These are phyloP conservation scores for Scophthalmus maximus DNA, from an alignment of 2,113 vertebrate genomes.

Conservation along the genomic window DNA sequence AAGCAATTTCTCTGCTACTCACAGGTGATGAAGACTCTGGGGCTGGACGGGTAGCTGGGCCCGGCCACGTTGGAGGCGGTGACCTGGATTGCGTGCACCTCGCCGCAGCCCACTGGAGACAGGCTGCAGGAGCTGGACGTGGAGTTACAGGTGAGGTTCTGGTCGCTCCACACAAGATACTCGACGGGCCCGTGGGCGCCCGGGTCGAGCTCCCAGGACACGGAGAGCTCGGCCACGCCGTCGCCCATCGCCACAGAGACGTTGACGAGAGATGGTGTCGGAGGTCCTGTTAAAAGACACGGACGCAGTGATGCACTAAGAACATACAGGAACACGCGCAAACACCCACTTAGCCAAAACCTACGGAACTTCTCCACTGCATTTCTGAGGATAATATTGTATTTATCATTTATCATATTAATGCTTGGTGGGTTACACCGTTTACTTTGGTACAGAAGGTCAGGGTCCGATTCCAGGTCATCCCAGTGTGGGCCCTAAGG, in stretches of 20 bases:
- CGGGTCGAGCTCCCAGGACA: constrained; percentile 79
- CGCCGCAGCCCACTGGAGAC: constrained; percentile 82
- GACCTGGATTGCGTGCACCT: constrained; percentile 83
- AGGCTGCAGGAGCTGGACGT: constrained; percentile 80
- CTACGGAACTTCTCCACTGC: too few relatives aligned
- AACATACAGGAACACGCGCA: not conserved
- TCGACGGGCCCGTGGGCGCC: constrained; percentile 72
- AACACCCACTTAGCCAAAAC: too few relatives aligned
- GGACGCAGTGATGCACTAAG: not conserved
- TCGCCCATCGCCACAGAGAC: constrained; percentile 44
- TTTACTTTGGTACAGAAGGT: too few relatives aligned
- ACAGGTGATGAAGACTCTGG: constrained; percentile 84
- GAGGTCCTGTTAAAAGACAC: constrained; percentile 68
- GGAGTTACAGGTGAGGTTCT: constrained; percentile 80
- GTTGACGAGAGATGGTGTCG: constrained; percentile 52
- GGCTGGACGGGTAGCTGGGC: constrained; percentile 78
- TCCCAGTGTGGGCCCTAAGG: too few relatives aligned
- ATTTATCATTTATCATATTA: too few relatives aligned
- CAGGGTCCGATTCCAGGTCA: too few relatives aligned
- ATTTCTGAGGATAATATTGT: too few relatives aligned
- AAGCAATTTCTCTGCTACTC: constrained; percentile 39
- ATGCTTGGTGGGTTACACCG: too few relatives aligned
- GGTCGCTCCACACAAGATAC: constrained; percentile 79
- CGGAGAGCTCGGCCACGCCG: constrained; percentile 64
- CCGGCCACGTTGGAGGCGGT: constrained; percentile 86